These are phyloP conservation scores for Rhyacophila brunnea DNA, from an alignment of 1,140 invertebrate genomes.

Conservation along the genomic window DNA sequence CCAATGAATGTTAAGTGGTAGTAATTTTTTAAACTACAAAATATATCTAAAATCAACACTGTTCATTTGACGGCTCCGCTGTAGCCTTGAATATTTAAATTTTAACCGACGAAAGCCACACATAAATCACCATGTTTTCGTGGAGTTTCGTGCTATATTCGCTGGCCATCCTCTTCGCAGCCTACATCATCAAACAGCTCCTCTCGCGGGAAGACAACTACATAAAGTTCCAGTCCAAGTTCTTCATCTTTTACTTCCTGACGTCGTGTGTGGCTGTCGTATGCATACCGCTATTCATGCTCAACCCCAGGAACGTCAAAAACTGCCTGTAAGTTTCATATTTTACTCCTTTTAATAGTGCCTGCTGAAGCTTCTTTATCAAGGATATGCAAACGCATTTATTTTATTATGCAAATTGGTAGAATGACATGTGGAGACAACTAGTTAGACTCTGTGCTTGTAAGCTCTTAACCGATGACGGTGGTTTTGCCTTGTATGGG, in stretches of 20 bases:
- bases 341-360: no score
- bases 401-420: no score
- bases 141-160: slow-evolving; percentile 39
- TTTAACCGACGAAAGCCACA: neutral
- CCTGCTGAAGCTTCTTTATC: no score
- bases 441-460: no score
- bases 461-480: no score
- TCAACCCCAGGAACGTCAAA: slow-evolving; percentile 52
- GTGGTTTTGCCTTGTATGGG: no score
- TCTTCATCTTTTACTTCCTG: slow-evolving; percentile 51
- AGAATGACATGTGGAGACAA: no score
- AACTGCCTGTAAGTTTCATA: slow-evolving; percentile 50
- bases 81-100: neutral
- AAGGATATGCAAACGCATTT: no score
- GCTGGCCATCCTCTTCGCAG: slow-evolving; percentile 42
- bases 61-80: neutral
- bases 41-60: neutral
- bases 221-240: slow-evolving; percentile 53
- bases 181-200: slow-evolving; percentile 50
- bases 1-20: neutral
- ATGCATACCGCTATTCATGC: slow-evolving; percentile 51
- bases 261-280: slow-evolving; percentile 46
- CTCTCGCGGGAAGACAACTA: slow-evolving; percentile 52
- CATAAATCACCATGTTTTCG: slow-evolving; percentile 15
- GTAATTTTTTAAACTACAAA: neutral